Evolutionary conservation across 2,888 invertebrate genomes (phyloP), one percentile per base, ranked within the genome.

Genomic region (Papilio demoleus): DNA sequence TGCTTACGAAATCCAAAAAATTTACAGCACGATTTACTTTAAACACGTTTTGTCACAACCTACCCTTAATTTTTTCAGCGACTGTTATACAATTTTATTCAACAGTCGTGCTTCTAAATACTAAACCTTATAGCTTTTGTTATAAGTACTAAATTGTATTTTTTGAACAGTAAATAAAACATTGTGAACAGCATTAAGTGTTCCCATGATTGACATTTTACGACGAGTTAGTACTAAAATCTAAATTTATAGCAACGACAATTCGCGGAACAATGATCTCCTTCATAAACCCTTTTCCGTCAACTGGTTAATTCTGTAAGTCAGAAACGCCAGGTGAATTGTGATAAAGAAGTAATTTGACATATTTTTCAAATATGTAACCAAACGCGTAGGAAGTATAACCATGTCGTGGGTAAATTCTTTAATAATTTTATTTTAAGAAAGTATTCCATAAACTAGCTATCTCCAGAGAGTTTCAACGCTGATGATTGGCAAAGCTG

Each of bases 191-290:
- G 74, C 71, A 71, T 75, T 74, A 76, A 77, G 79, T 81, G 82
- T 80, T 78, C 76, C 76, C 77, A 75, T 87, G 89, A 87, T 87
- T 86, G 86, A 88, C 87, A 74, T 85, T 88, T 88, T 86, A 88
- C 78, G 84, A 80, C 75, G 74, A 77, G 74, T 79, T 9, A 12
- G 50, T 50, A 79, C 81, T 80, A 80, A 83, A 82, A 60, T 53
- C 79, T 79, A 81, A 85, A 86, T 89, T 89, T 90, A 90, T 87
- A 83, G 80, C 79, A 79, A 74, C 78, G 70, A 77, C 76, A 86
- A 88, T 91, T 91, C 91, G 88, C 88, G 79, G 90, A 90, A 92
- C 82, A 78, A 70, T 75, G 79, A 82, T 82, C 84, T 83, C 82
- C 83, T 81, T 81, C 75, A n/a, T n/a, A 79, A 81, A 82, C 79